Evolutionary conservation across 1,140 invertebrate species (phyloP), one percentile per base, ranked within the genome.

Genomic region (Tachypleus tridentatus): DNA sequence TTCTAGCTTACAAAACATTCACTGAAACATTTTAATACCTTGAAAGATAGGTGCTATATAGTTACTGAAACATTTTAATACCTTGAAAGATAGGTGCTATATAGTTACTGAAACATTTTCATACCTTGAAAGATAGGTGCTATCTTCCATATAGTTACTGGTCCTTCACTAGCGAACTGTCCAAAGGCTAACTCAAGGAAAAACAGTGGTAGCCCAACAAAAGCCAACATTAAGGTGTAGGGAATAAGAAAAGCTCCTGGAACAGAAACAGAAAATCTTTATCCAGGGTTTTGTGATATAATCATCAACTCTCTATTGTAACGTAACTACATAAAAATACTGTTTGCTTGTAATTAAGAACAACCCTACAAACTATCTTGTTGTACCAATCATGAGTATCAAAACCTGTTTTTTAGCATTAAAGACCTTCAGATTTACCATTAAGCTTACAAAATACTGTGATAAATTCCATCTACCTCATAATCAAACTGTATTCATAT

Each of bases 191-290:
- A 73, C 69, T 83, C 75, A 73, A 97, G 88, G 51, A 95, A 82
- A 77, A 97, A 96, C 58, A 97, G 80, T 3, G 95, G 94, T 51
- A 96, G 86, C 8, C 93, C 94, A 74, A 96, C 91, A 68, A 97
- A 78, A 51, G 96, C 79, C 73, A 97, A 78, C 93, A 97, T 97
- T 52, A 94, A 83, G 70, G 90, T 83, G 78, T 96, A 97, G n/a
- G 94, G 94, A 72, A 98, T 95, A 54, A 98, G 83, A 76, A 98
- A 97, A 3, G 93, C 93, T 73, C 93, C 93, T 97, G 81, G 29
- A 83, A 59, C 50, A 50, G 47, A 57, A 29, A 29, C 0, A 29
- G 29, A 29, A 29, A 29, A 29, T 29, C 29, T 29, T 29, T 29
- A 29, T 29, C 29, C 29, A 29, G 29, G 29, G 29, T 29, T 29